Base-by-base conservation (phyloP, 2,888 invertebrate genomes). In the Seira musarum region DNA sequence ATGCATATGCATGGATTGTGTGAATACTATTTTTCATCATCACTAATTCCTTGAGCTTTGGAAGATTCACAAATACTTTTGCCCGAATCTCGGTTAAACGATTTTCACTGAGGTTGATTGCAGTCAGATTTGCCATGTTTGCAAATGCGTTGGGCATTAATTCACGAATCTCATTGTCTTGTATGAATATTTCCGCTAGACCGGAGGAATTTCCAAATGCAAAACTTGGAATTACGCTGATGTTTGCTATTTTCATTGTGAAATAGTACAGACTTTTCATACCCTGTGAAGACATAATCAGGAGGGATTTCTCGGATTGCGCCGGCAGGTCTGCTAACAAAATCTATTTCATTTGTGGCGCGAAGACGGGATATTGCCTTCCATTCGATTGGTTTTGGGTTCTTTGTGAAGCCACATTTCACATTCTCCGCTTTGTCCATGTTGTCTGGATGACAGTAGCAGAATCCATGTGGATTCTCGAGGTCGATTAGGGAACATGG, bases 351-450 rank as follows among this genome's bases (percentile, higher is more conserved):
- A 6, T 49, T 65, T 5, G 65, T 72, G 8, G 19, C 22, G 1
- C 60, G 61, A 21, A 84, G 53, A 5, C 13, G 17, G 3, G 49
- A 40, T 1, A 84, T 61, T 8, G 80, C 72, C 3, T 24, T 19
- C 84, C 84, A 84, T 15, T 72, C 63, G 15, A 57, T 25, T 8
- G 57, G 53, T 87, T 93, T 91, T 61, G 92, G 92, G 57, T 91
- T 91, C 85, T 92, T 92, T 89, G 94, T 93, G 64, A 95, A 92
- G 92, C 93, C 93, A 88, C 95, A 96, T 89, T 93, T 94, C 65
- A 93, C 94, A 86, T 93, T 93, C 61, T 93, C 92, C 22, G 93
- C 93, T 87, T 92, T 90, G 49, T 88, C 88, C 75, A 0, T 17
- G 6, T 90, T 90, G 65, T 90, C 90, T 73, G 91, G 91, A 87